Evolutionary conservation across 2,888 invertebrate species (phyloP).

Genomic region (Agrotis clavis): DNA sequence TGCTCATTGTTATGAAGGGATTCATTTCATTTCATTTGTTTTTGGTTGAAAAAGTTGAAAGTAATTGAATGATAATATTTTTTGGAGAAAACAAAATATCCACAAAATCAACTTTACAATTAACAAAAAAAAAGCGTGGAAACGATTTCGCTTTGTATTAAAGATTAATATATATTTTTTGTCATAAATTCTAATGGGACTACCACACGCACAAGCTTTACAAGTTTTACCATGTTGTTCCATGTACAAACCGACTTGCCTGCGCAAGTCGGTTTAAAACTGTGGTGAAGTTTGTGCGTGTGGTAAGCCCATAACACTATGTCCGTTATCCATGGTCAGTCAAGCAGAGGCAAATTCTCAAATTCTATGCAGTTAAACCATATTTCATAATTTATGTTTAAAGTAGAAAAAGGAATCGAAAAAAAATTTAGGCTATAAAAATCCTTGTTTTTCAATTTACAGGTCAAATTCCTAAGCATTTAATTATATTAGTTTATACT

Average conservation of each 20-base stretch:
- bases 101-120: not conserved
- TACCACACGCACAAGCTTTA: no score
- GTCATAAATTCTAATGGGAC: not conserved
- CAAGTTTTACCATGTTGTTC: no score
- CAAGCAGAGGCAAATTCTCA: not conserved
- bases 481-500: not conserved
- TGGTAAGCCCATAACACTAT: not conserved
- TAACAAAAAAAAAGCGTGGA: not conserved
- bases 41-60: not conserved
- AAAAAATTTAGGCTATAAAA: no score
- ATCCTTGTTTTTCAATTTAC: constrained; percentile 18
- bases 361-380: not conserved
- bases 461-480: constrained; percentile 23
- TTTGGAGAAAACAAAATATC: not conserved
- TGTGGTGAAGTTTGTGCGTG: no score
- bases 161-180: not conserved
- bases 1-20: constrained; percentile 13
- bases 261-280: no score
- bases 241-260: no score
- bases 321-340: no score
- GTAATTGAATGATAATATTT: constrained; percentile 6
- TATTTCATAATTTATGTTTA: not conserved
- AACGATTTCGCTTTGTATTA: not conserved
- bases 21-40: constrained; percentile 5
- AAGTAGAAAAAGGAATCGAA: no score